Percentiles rank a stretch among this genome's conserved stretches.
Evolutionary conservation across 2,113 vertebrate species (phyloP).

Genomic region (Holacanthus passer): DNA sequence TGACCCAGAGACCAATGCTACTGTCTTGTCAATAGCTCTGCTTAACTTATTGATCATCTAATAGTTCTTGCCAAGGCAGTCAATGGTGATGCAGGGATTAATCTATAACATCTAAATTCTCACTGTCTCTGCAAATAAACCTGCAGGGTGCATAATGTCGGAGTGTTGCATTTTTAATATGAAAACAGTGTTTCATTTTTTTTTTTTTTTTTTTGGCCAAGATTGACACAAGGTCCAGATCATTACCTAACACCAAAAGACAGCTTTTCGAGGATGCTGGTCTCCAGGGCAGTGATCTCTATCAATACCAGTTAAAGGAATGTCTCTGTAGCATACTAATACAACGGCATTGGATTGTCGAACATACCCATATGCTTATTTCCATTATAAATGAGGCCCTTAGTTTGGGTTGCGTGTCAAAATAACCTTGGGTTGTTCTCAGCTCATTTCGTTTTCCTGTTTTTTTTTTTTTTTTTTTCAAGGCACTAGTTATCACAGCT

Average conservation of each 20-base stretch:
- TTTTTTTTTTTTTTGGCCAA: background rate
- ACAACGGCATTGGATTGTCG: slow-evolving; percentile 49
- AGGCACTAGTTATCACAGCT: background rate
- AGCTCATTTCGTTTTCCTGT: background rate
- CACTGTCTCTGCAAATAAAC: slow-evolving; percentile 15
- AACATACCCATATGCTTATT: slow-evolving; percentile 47
- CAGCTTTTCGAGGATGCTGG: slow-evolving; percentile 31
- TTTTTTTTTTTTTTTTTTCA: slow-evolving; percentile 9
- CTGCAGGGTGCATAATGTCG: background rate
- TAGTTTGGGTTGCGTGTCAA: slow-evolving; percentile 15
- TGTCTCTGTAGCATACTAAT: slow-evolving; percentile 46
- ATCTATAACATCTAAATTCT: slow-evolving; percentile 33
- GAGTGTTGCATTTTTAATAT: background rate
- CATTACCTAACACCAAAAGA: slow-evolving; percentile 19
- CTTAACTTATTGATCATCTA: slow-evolving; percentile 72
- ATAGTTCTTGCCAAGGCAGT: slow-evolving; percentile 69
- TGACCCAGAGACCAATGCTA: slow-evolving; percentile 36
- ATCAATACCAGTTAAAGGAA: slow-evolving; percentile 54
- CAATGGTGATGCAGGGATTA: slow-evolving; percentile 58
- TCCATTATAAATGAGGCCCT: slow-evolving; percentile 50
- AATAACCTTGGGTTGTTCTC: slow-evolving; percentile 23
- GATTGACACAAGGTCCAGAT: slow-evolving; percentile 3
- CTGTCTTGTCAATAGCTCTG: slow-evolving; percentile 54
- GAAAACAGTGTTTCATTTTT: background rate
- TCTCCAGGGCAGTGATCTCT: slow-evolving; percentile 23